Conservation (phyloP, 92 coral and sea anemone species). For the Chrysogorgia sp. region DNA sequence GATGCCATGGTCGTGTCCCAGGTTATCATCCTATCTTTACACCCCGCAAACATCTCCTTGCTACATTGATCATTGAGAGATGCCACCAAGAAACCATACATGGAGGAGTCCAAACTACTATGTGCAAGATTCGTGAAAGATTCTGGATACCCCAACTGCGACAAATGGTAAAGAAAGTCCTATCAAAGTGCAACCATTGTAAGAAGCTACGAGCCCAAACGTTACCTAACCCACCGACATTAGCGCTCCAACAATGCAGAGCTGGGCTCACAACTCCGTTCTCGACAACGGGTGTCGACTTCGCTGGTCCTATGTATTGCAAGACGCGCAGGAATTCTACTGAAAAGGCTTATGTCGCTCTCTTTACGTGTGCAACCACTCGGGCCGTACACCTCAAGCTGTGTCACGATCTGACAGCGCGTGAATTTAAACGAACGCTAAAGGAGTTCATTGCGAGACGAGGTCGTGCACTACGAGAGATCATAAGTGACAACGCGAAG, state of each 20-base stretch:
- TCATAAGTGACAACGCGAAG: constrained; percentile 63
- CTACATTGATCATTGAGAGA: constrained; percentile 33
- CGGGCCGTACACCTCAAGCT: constrained; percentile 67
- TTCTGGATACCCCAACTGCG: constrained; percentile 53
- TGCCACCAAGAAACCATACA: constrained; percentile 52
- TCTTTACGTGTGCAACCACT: constrained; percentile 66
- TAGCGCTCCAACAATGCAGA: too few relatives aligned
- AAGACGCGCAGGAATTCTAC: neutral
- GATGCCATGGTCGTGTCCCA: constrained; percentile 59
- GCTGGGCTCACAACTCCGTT: too few relatives aligned
- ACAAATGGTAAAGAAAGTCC: constrained; percentile 43
- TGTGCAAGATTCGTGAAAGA: constrained; percentile 48
- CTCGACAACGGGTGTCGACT: too few relatives aligned
- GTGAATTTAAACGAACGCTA: constrained; percentile 38
- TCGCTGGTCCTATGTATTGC: too few relatives aligned
- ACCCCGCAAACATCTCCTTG: constrained; percentile 47
- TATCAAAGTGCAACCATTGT: constrained; percentile 48
- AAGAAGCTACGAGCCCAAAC: constrained; percentile 46
- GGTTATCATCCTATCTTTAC: constrained; percentile 55
- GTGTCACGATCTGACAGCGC: constrained; percentile 36
- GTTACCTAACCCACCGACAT: too few relatives aligned
- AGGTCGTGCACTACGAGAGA: constrained; percentile 40
- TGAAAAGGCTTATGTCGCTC: constrained; percentile 51
- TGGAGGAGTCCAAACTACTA: constrained; percentile 61
- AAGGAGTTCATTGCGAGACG: constrained; percentile 59